Base-by-base conservation (phyloP, 1,140 invertebrate genomes). In the Asobara japonica region DNA sequence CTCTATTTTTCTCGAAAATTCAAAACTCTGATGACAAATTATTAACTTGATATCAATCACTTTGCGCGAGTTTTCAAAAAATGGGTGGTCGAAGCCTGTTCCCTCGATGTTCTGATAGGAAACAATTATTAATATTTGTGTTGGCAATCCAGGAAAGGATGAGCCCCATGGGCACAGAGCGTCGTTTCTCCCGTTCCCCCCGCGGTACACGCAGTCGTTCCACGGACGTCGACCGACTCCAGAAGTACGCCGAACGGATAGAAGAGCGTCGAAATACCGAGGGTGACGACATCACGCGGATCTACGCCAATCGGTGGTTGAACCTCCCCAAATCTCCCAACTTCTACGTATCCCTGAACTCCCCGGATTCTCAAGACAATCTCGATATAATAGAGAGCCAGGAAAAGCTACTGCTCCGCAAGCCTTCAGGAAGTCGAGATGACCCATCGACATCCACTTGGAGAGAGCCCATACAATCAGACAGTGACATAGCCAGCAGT, bases 121-220 rank as follows among this genome's bases (percentile, higher is more conserved):
- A 60, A 3, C 3, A 64, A 41, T 67, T 48, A 11, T 48, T 1
- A 11, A 36, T 36, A 36, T n/a, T n/a, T n/a, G n/a, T n/a, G n/a
- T n/a, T n/a, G n/a, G n/a, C n/a, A n/a, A n/a, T 10, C 18, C 64
- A 84, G 83, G 83, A 82, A 45, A 76, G 76, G 79, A 75, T 78
- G 22, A 61, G 82, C 82, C 83, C 83, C 22, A 25, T 74, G 83
- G 79, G 78, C 79, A 66, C 76, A 48, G 78, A 79, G 76, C 79
- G 80, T 48, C 79, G 82, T 73, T 77, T 78, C 16, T 83, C 83
- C 16, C 77, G 82, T 31, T 84, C 83, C 20, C 82, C 82, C 45
- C 82, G 83, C 22, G 83, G 78, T 56, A 80, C 82, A 10, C 78
- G 83, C 41, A 85, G 82, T 56, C 81, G 83, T 20, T 83, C 81